Base-by-base conservation (phyloP, 2,888 invertebrate species). In the Mellilla xanthometata region DNA sequence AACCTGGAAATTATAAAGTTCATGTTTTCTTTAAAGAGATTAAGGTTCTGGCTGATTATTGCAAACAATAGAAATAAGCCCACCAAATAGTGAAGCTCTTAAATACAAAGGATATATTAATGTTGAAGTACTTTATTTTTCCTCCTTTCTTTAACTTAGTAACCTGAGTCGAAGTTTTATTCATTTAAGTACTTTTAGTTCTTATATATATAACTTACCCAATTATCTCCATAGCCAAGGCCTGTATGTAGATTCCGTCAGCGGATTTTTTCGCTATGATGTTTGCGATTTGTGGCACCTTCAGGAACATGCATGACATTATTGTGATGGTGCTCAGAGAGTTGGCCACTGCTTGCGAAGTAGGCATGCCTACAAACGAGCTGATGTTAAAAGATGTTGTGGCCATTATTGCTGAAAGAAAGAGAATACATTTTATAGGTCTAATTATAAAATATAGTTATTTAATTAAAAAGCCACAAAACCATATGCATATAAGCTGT, bases 221-320 rank as follows among this genome's bases (percentile, higher is more conserved):
- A 36, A 90, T 83, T 15, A 95, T 80, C 79, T 95, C 95, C 87
- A 95, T 87, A 12, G 93, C 58, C 58, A 95, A 81, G 15, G 93
- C 92, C 55, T 92, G 79, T 27, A 93, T 64, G 62, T 92, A 94
- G 47, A 95, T 91, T 43, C 96, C 95, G 59, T 91, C 90, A 0
- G 95, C 93, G 39, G 93, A 94, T 74, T 93, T 90, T 36, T 92
- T 90, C 53, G 91, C 83, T 3, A 91, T 66, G 38, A 96, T 86
- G 43, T 92, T 93, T 53, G 93, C 75, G 50, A 97, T 96, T 86
- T 97, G 96, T 0, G 96, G 96, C 35, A 96, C 91, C 90, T 97
- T 97, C 57, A 95, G 83, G 56, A 96, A 91, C 38, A 95, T 86
- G 70, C 96, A 95, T 67, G 95, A 93, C 29, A 92, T 73, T 53